These are phyloP conservation scores for Physella acuta DNA, from an alignment of 1,140 invertebrate genomes.

Conservation along the genomic window DNA sequence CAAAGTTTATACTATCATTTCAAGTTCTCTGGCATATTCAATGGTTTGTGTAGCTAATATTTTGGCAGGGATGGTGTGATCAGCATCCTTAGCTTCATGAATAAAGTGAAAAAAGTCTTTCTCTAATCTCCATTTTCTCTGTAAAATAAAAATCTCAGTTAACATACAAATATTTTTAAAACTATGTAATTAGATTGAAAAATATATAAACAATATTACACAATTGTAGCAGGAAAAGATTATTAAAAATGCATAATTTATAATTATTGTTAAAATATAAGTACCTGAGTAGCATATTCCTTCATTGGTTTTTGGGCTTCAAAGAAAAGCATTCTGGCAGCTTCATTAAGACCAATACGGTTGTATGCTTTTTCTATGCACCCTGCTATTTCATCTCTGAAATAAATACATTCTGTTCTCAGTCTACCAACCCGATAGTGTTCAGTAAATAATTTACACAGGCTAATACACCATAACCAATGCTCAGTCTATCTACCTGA, in stretches of 20 bases:
- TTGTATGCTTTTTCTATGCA: conserved; percentile 97
- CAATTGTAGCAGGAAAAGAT: neutral
- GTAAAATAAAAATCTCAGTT: conserved; percentile 20
- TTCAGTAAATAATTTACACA: neutral
- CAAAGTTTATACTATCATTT: conserved; percentile 88
- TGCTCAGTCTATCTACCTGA: neutral
- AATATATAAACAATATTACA: neutral
- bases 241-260: neutral
- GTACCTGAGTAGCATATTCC: conserved; percentile 73
- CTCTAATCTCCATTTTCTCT: conserved; percentile 76
- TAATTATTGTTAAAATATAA: conserved; percentile 1
- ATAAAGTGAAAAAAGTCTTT: conserved; percentile 79
- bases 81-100: conserved; percentile 69
- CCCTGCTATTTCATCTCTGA: conserved; percentile 86
- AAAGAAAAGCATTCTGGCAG: conserved; percentile 87
- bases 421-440: neutral
- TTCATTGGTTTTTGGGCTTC: conserved; percentile 70
- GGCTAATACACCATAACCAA: neutral
- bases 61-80: conserved; percentile 78
- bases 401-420: no score
- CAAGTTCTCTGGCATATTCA: conserved; percentile 95
- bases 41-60: conserved; percentile 90
- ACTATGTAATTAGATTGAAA: neutral
- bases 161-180: neutral
- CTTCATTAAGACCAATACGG: conserved; percentile 83